These are phyloP conservation scores for Cylas formicarius DNA, from an alignment of 1,140 invertebrate species.

Conservation along the genomic window DNA sequence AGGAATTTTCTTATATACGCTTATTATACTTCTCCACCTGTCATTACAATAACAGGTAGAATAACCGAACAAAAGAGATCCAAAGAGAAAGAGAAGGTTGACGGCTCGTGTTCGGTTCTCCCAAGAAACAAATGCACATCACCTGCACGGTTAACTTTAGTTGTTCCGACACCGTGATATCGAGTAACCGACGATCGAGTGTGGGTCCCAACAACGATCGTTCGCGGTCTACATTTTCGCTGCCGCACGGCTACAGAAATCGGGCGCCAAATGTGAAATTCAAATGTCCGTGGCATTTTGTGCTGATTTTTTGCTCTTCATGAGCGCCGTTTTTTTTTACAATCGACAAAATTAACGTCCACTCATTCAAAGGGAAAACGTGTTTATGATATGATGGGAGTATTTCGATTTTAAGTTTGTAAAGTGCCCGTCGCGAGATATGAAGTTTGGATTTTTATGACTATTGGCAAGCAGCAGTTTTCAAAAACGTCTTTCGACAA, in stretches of 20 bases:
- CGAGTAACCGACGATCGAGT: background rate
- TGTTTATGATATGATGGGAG: background rate
- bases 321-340: too few species aligned
- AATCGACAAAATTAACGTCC: too few species aligned
- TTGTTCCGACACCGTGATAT: constrained; percentile 1
- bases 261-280: too few species aligned
- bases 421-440: background rate
- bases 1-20: too few species aligned
- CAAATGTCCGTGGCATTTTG: too few species aligned
- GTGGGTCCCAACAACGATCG: too few species aligned
- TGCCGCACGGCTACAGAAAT: too few species aligned
- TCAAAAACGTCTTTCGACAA: background rate
- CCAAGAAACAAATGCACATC: constrained; percentile 15
- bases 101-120: constrained; percentile 21
- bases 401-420: background rate
- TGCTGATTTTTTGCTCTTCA: too few species aligned
- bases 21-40: constrained; percentile 23
- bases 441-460: constrained; percentile 19
- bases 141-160: constrained; percentile 17
- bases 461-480: constrained; percentile 4
- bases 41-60: constrained; percentile 17
- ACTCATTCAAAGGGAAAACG: background rate
- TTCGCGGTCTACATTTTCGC: too few species aligned
- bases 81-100: constrained; percentile 21
- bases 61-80: constrained; percentile 16